phyloP scores from a whole-genome alignment of 2,888 invertebrate genomes.

The Lamellibrachia columna region DNA sequence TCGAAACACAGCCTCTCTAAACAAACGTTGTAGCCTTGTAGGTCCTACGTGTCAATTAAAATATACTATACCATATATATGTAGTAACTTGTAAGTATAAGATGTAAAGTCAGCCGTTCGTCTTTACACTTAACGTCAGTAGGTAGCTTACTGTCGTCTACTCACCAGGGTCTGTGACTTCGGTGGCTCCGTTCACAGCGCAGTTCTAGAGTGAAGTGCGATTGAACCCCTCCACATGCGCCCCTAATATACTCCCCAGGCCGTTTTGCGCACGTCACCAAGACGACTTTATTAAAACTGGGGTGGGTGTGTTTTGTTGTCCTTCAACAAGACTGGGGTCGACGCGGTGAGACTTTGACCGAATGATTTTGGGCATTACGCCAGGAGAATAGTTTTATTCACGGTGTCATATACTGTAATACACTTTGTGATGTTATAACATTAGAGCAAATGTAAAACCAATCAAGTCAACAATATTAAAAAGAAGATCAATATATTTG shows the following conservation, averaged over 20 bases:
- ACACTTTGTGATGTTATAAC: too few species aligned
- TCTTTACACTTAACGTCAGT: neutral
- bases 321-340: neutral
- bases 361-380: neutral
- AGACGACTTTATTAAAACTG: neutral
- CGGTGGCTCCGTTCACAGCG: neutral
- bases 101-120: neutral
- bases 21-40: neutral
- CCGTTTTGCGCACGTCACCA: neutral
- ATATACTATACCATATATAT: neutral
- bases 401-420: neutral
- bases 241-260: neutral
- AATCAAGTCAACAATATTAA: too few species aligned
- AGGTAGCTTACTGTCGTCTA: neutral
- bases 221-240: neutral
- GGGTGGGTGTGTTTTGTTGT: neutral
- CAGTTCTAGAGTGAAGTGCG: neutral
- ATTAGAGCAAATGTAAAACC: too few species aligned
- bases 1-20: too few species aligned
- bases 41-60: neutral
- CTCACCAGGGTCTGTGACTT: slow-evolving; percentile 1
- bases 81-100: neutral
- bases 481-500: too few species aligned
- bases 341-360: neutral
- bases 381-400: neutral